Percentiles rank a stretch among this genome's conserved stretches.
phyloP scores from a whole-genome alignment of 2,888 invertebrate genomes.

The Eupithecia dodoneata region DNA sequence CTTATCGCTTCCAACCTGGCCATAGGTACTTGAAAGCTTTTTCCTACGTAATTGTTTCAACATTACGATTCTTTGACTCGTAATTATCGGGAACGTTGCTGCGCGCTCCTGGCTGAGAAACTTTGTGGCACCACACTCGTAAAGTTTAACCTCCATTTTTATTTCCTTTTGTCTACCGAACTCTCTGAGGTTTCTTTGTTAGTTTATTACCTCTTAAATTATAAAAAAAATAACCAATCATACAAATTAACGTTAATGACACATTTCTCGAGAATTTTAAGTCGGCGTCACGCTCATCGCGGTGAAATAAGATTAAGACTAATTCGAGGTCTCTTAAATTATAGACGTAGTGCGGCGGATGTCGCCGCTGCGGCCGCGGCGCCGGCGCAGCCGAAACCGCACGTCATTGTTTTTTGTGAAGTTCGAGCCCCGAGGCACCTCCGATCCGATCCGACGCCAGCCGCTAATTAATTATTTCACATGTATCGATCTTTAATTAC shows the following conservation, averaged over 20 bases:
- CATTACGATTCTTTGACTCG: conserved; percentile 64
- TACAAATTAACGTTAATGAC: conserved; percentile 81
- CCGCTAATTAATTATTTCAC: conserved; percentile 84
- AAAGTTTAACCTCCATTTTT: conserved; percentile 51
- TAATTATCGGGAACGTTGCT: conserved; percentile 66
- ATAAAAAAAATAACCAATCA: conserved; percentile 69
- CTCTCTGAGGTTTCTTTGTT: conserved; percentile 50
- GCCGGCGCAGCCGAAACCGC: conserved; percentile 79
- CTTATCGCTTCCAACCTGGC: conserved; percentile 32
- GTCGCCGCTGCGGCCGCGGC: conserved; percentile 77
- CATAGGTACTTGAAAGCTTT: conserved; percentile 44
- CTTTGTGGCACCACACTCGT: conserved; percentile 55
- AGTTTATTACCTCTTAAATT: conserved; percentile 54
- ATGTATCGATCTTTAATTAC: conserved; percentile 84
- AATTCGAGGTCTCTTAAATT: conserved; percentile 83
- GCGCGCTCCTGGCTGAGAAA: conserved; percentile 53
- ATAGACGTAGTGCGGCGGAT: conserved; percentile 79
- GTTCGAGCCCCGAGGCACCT: conserved; percentile 67
- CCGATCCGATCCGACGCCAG: conserved; percentile 68
- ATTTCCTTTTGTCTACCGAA: conserved; percentile 52
- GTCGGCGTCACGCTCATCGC: conserved; percentile 80
- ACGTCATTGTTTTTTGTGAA: conserved; percentile 83
- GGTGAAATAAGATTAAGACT: conserved; percentile 78
- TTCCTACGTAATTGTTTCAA: conserved; percentile 66
- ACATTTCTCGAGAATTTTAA: conserved; percentile 73